Conservation (phyloP, 2,888 invertebrate genomes). For the Polietes domitor region DNA sequence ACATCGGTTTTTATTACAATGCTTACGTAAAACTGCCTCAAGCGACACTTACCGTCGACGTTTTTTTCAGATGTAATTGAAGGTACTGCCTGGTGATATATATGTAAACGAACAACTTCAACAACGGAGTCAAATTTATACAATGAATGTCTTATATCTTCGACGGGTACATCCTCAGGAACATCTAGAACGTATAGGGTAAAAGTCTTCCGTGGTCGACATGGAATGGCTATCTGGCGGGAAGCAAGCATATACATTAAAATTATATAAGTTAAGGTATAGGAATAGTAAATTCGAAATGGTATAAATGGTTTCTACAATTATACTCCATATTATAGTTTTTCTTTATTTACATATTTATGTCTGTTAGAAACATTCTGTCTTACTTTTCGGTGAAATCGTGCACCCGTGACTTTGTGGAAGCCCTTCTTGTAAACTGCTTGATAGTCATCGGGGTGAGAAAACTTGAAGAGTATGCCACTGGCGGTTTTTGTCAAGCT, state of each 20-base stretch:
- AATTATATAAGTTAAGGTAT: not conserved
- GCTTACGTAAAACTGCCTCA: not conserved
- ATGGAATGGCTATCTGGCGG: conserved; percentile 88
- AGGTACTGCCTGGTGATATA: conserved; percentile 77
- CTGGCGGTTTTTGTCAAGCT: conserved; percentile 93
- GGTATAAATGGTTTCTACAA: not conserved
- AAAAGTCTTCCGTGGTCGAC: conserved; percentile 93
- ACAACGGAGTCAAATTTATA: conserved; percentile 91
- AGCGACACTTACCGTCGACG: conserved; percentile 75
- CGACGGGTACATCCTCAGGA: conserved; percentile 91
- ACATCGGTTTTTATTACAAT: too few relatives aligned
- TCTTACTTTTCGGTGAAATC: conserved; percentile 91
- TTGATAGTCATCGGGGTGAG: conserved; percentile 92
- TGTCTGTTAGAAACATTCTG: not conserved
- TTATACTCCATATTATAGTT: not conserved
- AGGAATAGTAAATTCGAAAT: not conserved
- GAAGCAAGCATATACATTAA: not conserved
- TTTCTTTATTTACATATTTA: not conserved
- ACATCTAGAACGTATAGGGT: conserved; percentile 91
- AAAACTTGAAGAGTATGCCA: conserved; percentile 93
- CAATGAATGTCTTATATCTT: conserved; percentile 90
- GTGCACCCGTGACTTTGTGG: conserved; percentile 92
- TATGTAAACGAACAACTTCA: conserved; percentile 87
- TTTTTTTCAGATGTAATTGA: conserved; percentile 71
- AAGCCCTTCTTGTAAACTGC: conserved; percentile 93